Conservation (phyloP, 2,888 invertebrate genomes). For the Stegophylla sp. region DNA sequence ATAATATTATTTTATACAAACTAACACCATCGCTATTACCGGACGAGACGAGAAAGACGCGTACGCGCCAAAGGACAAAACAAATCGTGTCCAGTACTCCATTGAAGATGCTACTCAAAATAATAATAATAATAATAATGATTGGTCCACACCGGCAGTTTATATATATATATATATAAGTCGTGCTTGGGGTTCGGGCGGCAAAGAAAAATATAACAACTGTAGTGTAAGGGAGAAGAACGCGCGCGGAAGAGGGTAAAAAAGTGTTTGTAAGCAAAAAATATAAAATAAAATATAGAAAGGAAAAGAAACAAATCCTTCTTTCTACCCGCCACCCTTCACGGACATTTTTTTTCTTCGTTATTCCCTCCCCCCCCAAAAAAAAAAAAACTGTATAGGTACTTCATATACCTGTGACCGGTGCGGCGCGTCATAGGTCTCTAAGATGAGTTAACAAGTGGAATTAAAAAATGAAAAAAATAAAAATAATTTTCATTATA, state of each 20-base stretch:
- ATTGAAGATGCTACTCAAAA: constrained; percentile 57
- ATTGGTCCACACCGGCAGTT: constrained; percentile 23
- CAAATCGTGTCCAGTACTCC: constrained; percentile 56
- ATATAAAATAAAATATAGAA: constrained; percentile 25
- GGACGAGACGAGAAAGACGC: too few species aligned
- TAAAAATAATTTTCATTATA: constrained; percentile 15
- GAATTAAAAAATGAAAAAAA: too few species aligned
- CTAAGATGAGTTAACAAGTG: constrained; percentile 33
- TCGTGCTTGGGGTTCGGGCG: background rate
- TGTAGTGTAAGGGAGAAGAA: background rate
- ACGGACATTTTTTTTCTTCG: background rate
- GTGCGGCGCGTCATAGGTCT: background rate
- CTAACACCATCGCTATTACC: too few species aligned
- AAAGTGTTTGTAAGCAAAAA: constrained; percentile 46
- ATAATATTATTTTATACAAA: too few species aligned
- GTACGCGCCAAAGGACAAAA: constrained; percentile 42
- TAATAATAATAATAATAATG: constrained; percentile 26
- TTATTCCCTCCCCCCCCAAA: background rate
- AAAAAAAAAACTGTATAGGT: constrained; percentile 26
- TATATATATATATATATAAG: background rate
- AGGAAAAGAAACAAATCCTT: constrained; percentile 36
- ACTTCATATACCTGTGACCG: background rate
- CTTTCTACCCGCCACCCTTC: background rate
- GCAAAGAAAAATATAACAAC: background rate
- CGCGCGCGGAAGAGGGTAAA: background rate